Percentiles rank a stretch among this genome's conserved stretches.
Conservation (phyloP, 2,113 vertebrate genomes). For the Vombatus ursinus region DNA sequence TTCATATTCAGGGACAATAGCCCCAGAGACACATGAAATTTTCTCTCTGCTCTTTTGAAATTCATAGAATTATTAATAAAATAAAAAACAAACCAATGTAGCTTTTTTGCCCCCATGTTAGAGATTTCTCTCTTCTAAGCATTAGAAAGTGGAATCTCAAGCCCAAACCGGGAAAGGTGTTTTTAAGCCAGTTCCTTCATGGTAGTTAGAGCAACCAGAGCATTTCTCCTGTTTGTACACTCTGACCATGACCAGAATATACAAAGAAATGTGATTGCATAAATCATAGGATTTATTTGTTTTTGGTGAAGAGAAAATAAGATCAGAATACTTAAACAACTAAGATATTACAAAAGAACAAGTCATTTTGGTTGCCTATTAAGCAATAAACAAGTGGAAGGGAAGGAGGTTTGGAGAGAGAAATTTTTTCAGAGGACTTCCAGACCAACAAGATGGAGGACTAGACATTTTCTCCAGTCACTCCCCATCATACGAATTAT, state of each 20-base stretch:
- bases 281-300: background rate
- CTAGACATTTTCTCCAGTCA: background rate
- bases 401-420: background rate
- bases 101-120: background rate
- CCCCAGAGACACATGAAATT: background rate
- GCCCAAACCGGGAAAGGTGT: background rate
- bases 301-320: background rate
- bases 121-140: background rate
- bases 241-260: background rate
- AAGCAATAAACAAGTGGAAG: background rate
- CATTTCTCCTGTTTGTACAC: background rate
- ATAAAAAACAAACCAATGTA: background rate
- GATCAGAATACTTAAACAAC: background rate
- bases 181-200: background rate
- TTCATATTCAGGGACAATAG: background rate
- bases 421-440: background rate
- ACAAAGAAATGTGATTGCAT: background rate
- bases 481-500: background rate
- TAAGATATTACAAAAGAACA: background rate
- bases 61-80: background rate
- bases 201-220: background rate
- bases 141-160: background rate
- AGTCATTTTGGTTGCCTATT: background rate
- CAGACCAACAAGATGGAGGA: background rate
- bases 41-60: background rate